phyloP scores from a whole-genome alignment of 2,113 vertebrate genomes.

The Istiophorus platypterus region DNA sequence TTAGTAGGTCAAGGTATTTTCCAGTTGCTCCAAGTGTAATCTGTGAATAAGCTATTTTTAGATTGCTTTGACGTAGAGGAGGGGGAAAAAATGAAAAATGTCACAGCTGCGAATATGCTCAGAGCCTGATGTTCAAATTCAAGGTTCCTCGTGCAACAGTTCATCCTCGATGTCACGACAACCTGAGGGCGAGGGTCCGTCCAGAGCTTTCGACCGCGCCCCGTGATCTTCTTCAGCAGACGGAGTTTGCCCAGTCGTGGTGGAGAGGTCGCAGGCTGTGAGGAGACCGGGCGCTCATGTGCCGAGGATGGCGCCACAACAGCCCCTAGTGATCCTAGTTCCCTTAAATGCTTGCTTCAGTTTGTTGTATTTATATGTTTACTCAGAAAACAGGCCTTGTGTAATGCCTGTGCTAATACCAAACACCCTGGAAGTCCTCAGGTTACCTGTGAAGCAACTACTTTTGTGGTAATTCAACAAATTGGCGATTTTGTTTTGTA shows the following conservation, averaged over 20 bases:
- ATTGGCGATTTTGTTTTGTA: neutral
- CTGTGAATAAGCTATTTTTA: conserved; percentile 16
- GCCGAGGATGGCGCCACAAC: too few relatives aligned
- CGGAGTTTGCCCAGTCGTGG: neutral
- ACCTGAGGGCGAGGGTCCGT: too few relatives aligned
- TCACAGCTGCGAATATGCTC: too few relatives aligned
- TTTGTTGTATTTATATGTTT: neutral
- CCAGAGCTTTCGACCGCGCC: neutral
- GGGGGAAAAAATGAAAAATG: neutral
- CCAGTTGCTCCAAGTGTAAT: conserved; percentile 7
- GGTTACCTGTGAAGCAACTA: too few relatives aligned
- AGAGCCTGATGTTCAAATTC: neutral
- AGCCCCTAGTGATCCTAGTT: too few relatives aligned
- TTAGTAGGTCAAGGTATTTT: conserved; percentile 52
- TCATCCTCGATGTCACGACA: neutral
- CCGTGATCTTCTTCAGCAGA: neutral
- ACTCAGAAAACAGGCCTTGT: neutral
- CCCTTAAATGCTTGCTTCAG: neutral
- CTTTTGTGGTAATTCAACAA: too few relatives aligned
- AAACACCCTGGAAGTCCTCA: neutral
- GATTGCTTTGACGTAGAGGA: neutral
- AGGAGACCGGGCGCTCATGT: too few relatives aligned
- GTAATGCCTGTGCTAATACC: neutral
- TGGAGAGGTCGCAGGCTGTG: too few relatives aligned
- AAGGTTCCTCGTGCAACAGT: neutral